Conservation (phyloP, 2,888 invertebrate genomes). For the Apeira syringaria region DNA sequence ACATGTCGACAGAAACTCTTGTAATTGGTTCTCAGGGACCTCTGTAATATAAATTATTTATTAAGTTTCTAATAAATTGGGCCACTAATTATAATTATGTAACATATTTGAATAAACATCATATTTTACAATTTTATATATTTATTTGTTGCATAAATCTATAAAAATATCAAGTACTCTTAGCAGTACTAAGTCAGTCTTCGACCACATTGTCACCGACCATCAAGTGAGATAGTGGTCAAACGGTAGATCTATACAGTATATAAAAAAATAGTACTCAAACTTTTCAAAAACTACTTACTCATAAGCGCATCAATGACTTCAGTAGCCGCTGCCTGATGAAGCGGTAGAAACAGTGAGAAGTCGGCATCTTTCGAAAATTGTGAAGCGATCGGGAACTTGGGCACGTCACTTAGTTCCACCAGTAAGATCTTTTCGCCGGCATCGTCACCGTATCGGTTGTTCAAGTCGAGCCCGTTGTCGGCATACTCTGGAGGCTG, state of each 20-base stretch:
- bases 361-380: conserved; percentile 86
- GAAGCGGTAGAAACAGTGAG: conserved; percentile 89
- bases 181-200: too few species aligned
- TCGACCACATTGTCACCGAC: too few species aligned
- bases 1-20: conserved; percentile 87
- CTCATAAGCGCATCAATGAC: conserved; percentile 88
- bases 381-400: conserved; percentile 80
- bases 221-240: too few species aligned
- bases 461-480: conserved; percentile 83
- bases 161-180: too few species aligned
- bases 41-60: conserved; percentile 37
- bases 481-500: conserved; percentile 74
- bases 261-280: too few species aligned
- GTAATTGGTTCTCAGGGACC: conserved; percentile 71
- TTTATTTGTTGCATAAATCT: too few species aligned
- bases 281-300: conserved; percentile 49
- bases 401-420: conserved; percentile 77
- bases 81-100: too few species aligned
- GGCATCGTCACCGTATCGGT: conserved; percentile 84
- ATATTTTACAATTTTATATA: too few species aligned
- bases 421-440: conserved; percentile 79
- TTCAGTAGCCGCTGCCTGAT: conserved; percentile 87
- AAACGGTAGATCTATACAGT: too few species aligned
- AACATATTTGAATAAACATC: too few species aligned
- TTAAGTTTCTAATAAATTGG: conserved; percentile 21